Conservation (phyloP, 2,888 invertebrate species). For the Trissolcus brochymenae region DNA sequence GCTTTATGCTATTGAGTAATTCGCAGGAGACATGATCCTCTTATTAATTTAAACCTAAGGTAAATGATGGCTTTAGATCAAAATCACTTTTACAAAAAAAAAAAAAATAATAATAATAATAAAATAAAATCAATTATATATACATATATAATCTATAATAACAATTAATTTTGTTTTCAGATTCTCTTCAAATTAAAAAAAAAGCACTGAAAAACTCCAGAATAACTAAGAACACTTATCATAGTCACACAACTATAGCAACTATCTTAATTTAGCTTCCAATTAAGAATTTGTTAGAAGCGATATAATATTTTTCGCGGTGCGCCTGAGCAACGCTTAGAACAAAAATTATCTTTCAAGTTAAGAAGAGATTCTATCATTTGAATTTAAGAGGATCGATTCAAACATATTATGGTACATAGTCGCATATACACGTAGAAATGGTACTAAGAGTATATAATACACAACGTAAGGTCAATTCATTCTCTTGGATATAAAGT, state of each 20-base stretch:
- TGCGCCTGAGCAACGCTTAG: no score
- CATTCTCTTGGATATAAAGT: slow-evolving; percentile 73
- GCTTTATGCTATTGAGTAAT: slow-evolving; percentile 79
- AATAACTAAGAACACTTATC: background rate
- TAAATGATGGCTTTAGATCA: slow-evolving; percentile 49
- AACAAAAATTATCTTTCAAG: background rate
- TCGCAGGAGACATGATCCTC: slow-evolving; percentile 62
- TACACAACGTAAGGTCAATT: slow-evolving; percentile 66
- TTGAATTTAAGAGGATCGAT: slow-evolving; percentile 66
- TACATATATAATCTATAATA: no score
- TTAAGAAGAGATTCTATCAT: slow-evolving; percentile 43
- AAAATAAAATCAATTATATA: no score
- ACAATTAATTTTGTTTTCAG: slow-evolving; percentile 4
- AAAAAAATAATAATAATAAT: no score
- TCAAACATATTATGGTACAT: slow-evolving; percentile 63
- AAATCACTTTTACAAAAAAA: no score
- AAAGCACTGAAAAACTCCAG: background rate
- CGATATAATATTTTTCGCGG: no score
- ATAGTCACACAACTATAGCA: no score
- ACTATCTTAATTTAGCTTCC: no score
- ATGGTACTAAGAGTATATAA: slow-evolving; percentile 67
- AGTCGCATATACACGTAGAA: slow-evolving; percentile 71
- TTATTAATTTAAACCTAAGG: slow-evolving; percentile 72
- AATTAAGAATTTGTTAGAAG: no score
- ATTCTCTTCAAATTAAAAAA: slow-evolving; percentile 6